Evolutionary conservation across 2,888 invertebrate genomes (phyloP), one percentile per base, ranked within the genome.

Genomic region (Melikaiella ostensackeni): DNA sequence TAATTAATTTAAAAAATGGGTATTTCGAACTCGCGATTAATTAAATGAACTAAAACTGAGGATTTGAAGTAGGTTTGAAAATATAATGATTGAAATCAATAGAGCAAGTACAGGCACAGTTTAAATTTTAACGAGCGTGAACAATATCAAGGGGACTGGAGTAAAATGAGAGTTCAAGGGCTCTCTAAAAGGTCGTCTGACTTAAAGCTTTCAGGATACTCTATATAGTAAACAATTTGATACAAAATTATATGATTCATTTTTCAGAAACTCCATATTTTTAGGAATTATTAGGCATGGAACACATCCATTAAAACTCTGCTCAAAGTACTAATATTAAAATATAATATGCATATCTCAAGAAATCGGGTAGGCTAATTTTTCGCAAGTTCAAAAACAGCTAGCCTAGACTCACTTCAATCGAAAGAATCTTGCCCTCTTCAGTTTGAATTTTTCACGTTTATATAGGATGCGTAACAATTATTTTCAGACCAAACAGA

Each of bases 41-140:
- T 24, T 63, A 9, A n/a, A 19, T 21, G 11, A 63, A 30, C 9
- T 63, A 63, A 30, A 38, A 1, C 27, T 38, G 21, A 24, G 19
- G n/a, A 19, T 63, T 11, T n/a, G 33, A 63, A 35, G 5, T 19
- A 19, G 19, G 33, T 35, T 38, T n/a, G 33, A 13, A 33, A 33
- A 35, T 30, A 63, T 63, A 35, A 35, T 33, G 16, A 63, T 63
- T 30, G 5, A 30, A 63, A 63, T 63, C 33, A 63, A 63, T 35
- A 63, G 13, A 38, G 30, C 30, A 35, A 27, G 33, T 35, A 9
- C 24, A 35, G n/a, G 73, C 55, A 38, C 4, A 38, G 21, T 73
- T 27, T 55, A 38, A 30, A 38, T 73, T 57, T 24, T n/a, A 57
- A 57, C 24, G 24, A 57, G 57, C 57, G 13, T 57, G 57, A 57